Conservation (phyloP, 2,113 vertebrate species). For the Aptenodytes patagonicus region DNA sequence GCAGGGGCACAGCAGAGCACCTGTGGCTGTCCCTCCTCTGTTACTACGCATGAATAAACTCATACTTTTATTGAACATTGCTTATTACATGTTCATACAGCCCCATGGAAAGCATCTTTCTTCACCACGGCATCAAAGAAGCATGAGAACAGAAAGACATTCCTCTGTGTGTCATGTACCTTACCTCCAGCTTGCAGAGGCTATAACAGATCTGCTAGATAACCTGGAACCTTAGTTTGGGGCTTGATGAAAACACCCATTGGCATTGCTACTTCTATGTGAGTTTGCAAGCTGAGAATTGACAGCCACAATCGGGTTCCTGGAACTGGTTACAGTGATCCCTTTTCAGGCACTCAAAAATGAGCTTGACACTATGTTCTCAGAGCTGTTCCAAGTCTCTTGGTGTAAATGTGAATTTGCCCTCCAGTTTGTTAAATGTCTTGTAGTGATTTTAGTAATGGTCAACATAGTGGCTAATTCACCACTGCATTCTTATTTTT, state of each 20-base stretch:
- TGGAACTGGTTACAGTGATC: not conserved
- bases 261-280: not conserved
- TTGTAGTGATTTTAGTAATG: slow-evolving; percentile 43
- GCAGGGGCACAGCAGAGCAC: not conserved
- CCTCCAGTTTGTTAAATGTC: slow-evolving; percentile 10
- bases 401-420: slow-evolving; percentile 14
- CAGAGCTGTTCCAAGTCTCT: not conserved
- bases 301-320: not conserved
- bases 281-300: not conserved
- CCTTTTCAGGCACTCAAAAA: not conserved
- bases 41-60: not conserved
- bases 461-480: slow-evolving; percentile 51
- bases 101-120: not conserved
- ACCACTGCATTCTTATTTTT: slow-evolving; percentile 19
- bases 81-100: not conserved
- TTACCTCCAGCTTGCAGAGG: not conserved
- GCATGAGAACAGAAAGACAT: not conserved
- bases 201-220: not conserved
- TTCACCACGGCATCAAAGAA: not conserved
- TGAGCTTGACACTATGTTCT: not conserved
- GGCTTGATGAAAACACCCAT: not conserved
- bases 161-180: not conserved
- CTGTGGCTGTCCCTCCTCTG: not conserved
- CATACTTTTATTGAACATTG: not conserved
- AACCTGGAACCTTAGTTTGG: not conserved